Conservation (phyloP, 2,797 vertebrate species). For the Epinephelus coioides region DNA sequence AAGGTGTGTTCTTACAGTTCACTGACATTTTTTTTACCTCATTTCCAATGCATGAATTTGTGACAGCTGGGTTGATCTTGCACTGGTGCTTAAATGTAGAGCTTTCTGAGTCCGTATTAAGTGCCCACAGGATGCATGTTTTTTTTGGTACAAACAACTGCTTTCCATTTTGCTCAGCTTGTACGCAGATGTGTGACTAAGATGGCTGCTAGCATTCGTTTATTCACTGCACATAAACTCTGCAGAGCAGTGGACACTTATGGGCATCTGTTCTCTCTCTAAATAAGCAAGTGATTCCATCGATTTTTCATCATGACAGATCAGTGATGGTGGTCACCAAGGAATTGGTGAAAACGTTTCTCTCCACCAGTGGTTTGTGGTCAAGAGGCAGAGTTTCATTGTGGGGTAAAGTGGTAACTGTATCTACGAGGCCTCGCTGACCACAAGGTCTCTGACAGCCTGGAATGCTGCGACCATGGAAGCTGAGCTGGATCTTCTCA, state of each 20-base stretch:
- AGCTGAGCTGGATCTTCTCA: constrained; percentile 98
- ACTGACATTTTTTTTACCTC: background rate
- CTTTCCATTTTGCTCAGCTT: constrained; percentile 5
- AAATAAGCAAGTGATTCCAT: constrained; percentile 30
- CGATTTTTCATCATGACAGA: background rate
- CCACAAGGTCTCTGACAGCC: constrained; percentile 93
- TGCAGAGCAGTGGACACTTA: background rate
- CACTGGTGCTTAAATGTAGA: background rate
- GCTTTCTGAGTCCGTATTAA: background rate
- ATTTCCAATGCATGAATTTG: background rate
- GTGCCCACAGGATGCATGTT: background rate
- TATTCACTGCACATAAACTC: background rate
- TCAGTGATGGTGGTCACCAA: too few species aligned
- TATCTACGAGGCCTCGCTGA: constrained; percentile 89
- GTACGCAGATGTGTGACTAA: constrained; percentile 39
- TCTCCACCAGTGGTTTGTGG: background rate
- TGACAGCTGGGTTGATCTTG: background rate
- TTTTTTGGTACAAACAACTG: background rate
- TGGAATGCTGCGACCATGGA: constrained; percentile 97
- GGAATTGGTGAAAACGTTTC: background rate
- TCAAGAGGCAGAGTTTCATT: too few species aligned
- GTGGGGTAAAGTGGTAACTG: background rate
- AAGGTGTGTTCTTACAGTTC: constrained; percentile 7
- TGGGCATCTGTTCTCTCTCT: constrained; percentile 6
- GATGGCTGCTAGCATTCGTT: constrained; percentile 24